Base-by-base conservation (phyloP, 2,113 vertebrate species). In the Lepisosteus oculatus region DNA sequence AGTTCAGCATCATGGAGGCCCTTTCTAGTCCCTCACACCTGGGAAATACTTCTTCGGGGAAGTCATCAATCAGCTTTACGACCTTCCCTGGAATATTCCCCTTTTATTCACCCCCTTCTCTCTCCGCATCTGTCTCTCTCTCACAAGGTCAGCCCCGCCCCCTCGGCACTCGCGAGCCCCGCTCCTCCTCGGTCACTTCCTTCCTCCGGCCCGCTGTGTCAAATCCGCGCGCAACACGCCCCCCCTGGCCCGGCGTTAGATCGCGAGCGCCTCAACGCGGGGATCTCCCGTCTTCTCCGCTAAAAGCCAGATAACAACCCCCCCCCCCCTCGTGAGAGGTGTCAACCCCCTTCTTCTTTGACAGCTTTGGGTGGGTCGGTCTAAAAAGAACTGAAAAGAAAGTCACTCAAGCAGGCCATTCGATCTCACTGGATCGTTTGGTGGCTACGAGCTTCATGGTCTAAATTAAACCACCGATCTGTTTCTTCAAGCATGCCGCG, bases 41-140 rank as follows among this genome's bases (percentile, higher is more conserved):
- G 90, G 89, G 90, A 90, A 89, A 89, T 87, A 87, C 88, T 90
- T 84, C 89, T 90, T 84, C 63, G 74, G 88, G 88, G 90, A 87
- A 90, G 90, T 87, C 88, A 90, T 92, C 89, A 91, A 90, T 92
- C 91, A 92, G 84, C 86, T 92, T 92, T 89, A 92, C 89, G 82
- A 86, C 74, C 79, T 87, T 87, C 87, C 85, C 85, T 90, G 90
- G 85, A 88, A 90, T 87, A 72, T 81, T 80, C 86, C 75, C 71
- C 54, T 74, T 76, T 59, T 70, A 78, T 82, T 78, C 76, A 78
- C 75, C 79, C 81, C 86, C 88, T 85, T 87, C 87, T 85, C 85
- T 81, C 70, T 67, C 43, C 57, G 67, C 71, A 72, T 54, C 43
- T 75, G 74, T 76, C 76, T 72, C 75, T 70, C 79, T 83, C 79